Evolutionary conservation across 1,140 invertebrate genomes (phyloP).

Genomic region (Delia radicum): DNA sequence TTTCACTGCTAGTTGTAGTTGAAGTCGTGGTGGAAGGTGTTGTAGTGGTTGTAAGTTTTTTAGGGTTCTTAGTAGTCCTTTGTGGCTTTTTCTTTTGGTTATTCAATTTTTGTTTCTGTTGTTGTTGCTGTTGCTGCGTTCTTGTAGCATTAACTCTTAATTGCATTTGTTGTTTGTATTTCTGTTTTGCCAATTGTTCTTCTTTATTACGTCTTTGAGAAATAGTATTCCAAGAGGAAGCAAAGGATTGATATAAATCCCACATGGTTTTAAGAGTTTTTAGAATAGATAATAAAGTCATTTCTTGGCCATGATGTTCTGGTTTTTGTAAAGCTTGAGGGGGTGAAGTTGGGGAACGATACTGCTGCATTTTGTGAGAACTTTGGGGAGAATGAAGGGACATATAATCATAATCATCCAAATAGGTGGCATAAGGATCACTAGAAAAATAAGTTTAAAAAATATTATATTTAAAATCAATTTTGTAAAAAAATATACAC

Average conservation of each 20-base stretch:
- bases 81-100: constrained; percentile 37
- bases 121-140: too few relatives aligned
- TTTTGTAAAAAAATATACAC: too few relatives aligned
- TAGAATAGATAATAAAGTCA: constrained; percentile 37
- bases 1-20: constrained; percentile 13
- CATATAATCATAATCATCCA: constrained; percentile 24
- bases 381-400: not conserved
- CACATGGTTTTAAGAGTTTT: constrained; percentile 48
- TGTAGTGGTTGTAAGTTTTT: constrained; percentile 32
- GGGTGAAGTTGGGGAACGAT: not conserved
- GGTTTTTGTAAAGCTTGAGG: constrained; percentile 14
- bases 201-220: constrained; percentile 38
- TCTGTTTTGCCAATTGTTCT: constrained; percentile 41
- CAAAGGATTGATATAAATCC: constrained; percentile 48
- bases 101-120: constrained; percentile 34
- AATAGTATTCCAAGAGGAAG: constrained; percentile 42
- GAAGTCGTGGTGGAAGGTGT: constrained; percentile 30
- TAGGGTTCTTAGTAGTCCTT: constrained; percentile 29
- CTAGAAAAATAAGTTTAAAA: not conserved
- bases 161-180: constrained; percentile 34
- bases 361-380: not conserved
- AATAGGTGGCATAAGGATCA: constrained; percentile 20
- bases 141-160: constrained; percentile 45
- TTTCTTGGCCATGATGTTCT: constrained; percentile 30
- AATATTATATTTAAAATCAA: too few relatives aligned